phyloP scores from a whole-genome alignment of 64 coral and sea anemone genomes.

The Anthopleura sola region DNA sequence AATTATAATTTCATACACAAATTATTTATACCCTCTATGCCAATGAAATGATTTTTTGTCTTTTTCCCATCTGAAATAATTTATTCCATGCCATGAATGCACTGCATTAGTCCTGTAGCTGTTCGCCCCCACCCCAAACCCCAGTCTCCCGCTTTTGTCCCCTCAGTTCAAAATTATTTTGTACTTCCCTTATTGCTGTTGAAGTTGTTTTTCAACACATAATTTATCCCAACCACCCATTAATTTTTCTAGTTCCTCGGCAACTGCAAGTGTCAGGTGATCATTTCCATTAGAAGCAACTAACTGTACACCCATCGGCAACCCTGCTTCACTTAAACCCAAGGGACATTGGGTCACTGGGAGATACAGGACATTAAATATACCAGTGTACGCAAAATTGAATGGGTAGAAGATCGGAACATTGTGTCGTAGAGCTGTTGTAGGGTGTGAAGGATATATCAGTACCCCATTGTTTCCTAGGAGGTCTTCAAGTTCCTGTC shows the following conservation, averaged over 20 bases:
- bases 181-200: neutral
- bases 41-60: too few species aligned
- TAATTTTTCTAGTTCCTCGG: slow-evolving; percentile 68
- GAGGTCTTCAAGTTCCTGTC: slow-evolving; percentile 68
- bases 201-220: slow-evolving; percentile 52
- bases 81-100: too few species aligned
- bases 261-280: slow-evolving; percentile 73
- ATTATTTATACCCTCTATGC: too few species aligned
- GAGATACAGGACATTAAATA: slow-evolving; percentile 94
- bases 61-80: too few species aligned
- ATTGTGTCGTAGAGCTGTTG: slow-evolving; percentile 69
- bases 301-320: slow-evolving; percentile 85
- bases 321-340: slow-evolving; percentile 45
- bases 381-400: slow-evolving; percentile 89
- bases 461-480: slow-evolving; percentile 82
- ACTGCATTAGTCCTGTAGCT: too few species aligned
- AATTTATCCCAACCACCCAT: slow-evolving; percentile 79
- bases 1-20: too few species aligned
- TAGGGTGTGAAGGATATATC: slow-evolving; percentile 80
- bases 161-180: neutral
- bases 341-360: slow-evolving; percentile 86
- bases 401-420: slow-evolving; percentile 69
- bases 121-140: too few species aligned
- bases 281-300: slow-evolving; percentile 72
- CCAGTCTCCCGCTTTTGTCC: neutral